A percentile compares a stretch with the other conserved stretches of the same genome.
Evolutionary conservation across 2,797 vertebrate genomes (phyloP).

Genomic region (Melopsittacus undulatus): DNA sequence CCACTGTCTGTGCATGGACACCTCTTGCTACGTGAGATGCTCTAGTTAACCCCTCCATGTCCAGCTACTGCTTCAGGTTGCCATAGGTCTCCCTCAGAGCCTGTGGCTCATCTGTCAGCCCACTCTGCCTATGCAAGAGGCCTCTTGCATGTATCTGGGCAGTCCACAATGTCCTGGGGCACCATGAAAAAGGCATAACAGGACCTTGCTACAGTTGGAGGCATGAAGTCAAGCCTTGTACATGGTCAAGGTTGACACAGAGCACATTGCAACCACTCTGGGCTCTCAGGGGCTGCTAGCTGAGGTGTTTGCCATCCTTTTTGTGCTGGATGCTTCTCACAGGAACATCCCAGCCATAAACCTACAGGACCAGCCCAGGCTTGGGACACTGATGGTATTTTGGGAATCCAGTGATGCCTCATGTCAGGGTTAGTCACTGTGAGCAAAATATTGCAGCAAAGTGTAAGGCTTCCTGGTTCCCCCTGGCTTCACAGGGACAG

Average conservation of each 20-base stretch:
- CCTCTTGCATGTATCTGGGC: not conserved
- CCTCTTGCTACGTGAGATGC: not conserved
- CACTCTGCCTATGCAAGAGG: not conserved
- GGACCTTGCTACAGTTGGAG: not conserved
- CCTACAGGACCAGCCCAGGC: not conserved
- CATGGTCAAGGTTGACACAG: not conserved
- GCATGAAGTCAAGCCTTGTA: too few relatives aligned
- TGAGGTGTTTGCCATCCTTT: not conserved
- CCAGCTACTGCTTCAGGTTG: not conserved
- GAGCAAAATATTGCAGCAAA: not conserved
- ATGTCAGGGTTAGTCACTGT: not conserved
- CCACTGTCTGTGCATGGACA: not conserved
- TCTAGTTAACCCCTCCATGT: not conserved
- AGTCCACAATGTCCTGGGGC: not conserved
- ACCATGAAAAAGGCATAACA: not conserved
- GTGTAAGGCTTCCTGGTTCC: not conserved
- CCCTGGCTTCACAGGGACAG: not conserved
- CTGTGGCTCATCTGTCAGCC: not conserved
- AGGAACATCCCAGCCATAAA: rapidly evolving
- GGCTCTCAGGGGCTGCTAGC: not conserved
- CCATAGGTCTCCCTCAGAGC: not conserved
- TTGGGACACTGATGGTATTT: not conserved
- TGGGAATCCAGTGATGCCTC: not conserved
- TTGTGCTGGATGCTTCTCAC: not conserved
- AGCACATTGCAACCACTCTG: not conserved